A percentile compares a stretch with the other conserved stretches of the same genome.
Conservation (phyloP, 1,140 invertebrate genomes). For the Thaumatotibia leucotreta region DNA sequence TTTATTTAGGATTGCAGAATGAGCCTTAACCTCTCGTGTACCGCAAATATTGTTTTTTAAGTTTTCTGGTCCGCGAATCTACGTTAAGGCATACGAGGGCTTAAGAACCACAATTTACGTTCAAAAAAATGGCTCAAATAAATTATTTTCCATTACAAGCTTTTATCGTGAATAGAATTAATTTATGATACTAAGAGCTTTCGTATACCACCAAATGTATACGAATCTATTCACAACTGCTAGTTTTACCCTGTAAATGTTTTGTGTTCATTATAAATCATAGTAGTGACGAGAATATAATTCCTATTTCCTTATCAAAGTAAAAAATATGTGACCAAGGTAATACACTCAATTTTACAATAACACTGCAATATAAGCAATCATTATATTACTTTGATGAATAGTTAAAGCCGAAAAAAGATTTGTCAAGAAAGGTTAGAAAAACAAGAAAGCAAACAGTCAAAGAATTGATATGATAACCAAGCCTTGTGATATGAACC, state of each 20-base stretch:
- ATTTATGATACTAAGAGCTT: too few relatives aligned
- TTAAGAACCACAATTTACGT: too few relatives aligned
- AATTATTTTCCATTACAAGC: too few relatives aligned
- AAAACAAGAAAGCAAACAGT: not conserved
- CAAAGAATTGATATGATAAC: not conserved
- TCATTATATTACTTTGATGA: not conserved
- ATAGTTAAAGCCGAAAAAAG: not conserved
- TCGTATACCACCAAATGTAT: too few relatives aligned
- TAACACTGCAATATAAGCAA: too few relatives aligned
- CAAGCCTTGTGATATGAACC: not conserved
- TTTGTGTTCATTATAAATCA: not conserved
- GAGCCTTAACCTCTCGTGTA: too few relatives aligned
- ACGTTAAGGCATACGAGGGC: too few relatives aligned
- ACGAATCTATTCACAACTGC: too few relatives aligned
- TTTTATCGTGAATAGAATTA: too few relatives aligned
- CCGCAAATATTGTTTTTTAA: not conserved
- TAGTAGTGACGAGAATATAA: not conserved
- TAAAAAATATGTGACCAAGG: not conserved
- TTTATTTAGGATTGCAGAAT: too few relatives aligned
- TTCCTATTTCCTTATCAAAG: not conserved
- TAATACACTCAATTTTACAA: not conserved
- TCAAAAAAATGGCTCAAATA: too few relatives aligned
- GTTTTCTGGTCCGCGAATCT: too few relatives aligned
- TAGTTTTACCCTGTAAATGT: not conserved
- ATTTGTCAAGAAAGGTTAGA: not conserved